phyloP scores from a whole-genome alignment of 2,888 invertebrate genomes.

The Heliothis peltigera region DNA sequence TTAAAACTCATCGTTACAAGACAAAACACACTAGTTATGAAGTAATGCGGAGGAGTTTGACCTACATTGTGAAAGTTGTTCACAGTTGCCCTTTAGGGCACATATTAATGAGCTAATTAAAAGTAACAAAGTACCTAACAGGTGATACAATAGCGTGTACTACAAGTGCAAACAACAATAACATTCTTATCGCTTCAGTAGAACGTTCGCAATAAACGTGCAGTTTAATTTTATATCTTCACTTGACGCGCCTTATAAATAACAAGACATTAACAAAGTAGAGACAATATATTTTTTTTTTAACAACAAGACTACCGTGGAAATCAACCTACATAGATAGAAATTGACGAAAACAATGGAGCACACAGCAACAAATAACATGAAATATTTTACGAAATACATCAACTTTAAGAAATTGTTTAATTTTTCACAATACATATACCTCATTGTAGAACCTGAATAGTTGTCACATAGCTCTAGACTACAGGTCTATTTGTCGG shows the following conservation, averaged over 20 bases:
- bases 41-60: constrained; percentile 13
- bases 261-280: constrained; percentile 25
- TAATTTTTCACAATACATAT: constrained; percentile 44
- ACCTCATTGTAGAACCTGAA: constrained; percentile 31
- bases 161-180: constrained; percentile 21
- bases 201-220: constrained; percentile 3
- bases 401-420: constrained; percentile 49
- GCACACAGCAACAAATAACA: constrained; percentile 53
- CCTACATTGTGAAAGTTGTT: constrained; percentile 21
- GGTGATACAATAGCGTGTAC: constrained; percentile 30
- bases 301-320: constrained; percentile 42
- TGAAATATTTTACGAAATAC: constrained; percentile 61
- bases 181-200: background rate
- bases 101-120: constrained; percentile 32
- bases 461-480: constrained; percentile 37
- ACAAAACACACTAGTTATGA: constrained; percentile 18
- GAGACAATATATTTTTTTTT: constrained; percentile 38
- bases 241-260: constrained; percentile 22
- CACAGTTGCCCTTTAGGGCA: constrained; percentile 30
- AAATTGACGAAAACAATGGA: constrained; percentile 43
- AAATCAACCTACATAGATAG: constrained; percentile 53
- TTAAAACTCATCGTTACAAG: constrained; percentile 5
- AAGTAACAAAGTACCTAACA: constrained; percentile 14
- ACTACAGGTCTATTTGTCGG: constrained; percentile 24
- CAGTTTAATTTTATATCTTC: constrained; percentile 13